Evolutionary conservation across 2,888 invertebrate genomes (phyloP), one percentile per base, ranked within the genome.

Genomic region (Cataglyphis altisquamis): DNA sequence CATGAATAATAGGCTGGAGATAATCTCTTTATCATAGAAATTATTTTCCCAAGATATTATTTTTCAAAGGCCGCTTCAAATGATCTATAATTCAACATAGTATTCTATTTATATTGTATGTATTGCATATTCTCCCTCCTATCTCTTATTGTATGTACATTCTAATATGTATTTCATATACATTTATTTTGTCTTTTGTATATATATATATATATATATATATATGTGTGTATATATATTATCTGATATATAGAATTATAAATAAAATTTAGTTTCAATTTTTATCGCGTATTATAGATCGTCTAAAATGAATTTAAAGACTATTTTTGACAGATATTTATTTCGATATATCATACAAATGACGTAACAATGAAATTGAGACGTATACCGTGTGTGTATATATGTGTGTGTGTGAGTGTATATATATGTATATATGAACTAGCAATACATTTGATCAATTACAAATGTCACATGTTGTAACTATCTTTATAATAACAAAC

Each of bases 381-480:
- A 8, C 8, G 6, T 52, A 52, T 0, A 18, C 3, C 25, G 3
- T 9, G 10, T 39, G 10, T 39, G 9, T 39, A 9, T 39, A 1
- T 39, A 1, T 39, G 41, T 41, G 0, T 41, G 41, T 41, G 10
- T 9, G 9, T 8, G 9, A 9, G 9, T 39, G 9, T 8, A 1
- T 39, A 8, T 39, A 3, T 41, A 10, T 15, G 12, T 32, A 4
- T 4, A 36, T 4, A 4, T 4, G 52, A 39, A 39, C 10, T 1
- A 67, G 15, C n/a, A 57, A 57, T 12, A 1, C 55, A 29, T 68
- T 78, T 78, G 78, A 60, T 78, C 57, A 78, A 57, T 60, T 70
- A 21, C 8, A 41, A 57, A 68, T 55, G 68, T 68, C 77, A 68
- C n/a, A 68, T n/a, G 41, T n/a, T 68, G 68, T 55, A 29, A 57